These are phyloP conservation scores for Caenorhabditis sp. DNA, from an alignment of 2,888 invertebrate species.

Conservation along the genomic window DNA sequence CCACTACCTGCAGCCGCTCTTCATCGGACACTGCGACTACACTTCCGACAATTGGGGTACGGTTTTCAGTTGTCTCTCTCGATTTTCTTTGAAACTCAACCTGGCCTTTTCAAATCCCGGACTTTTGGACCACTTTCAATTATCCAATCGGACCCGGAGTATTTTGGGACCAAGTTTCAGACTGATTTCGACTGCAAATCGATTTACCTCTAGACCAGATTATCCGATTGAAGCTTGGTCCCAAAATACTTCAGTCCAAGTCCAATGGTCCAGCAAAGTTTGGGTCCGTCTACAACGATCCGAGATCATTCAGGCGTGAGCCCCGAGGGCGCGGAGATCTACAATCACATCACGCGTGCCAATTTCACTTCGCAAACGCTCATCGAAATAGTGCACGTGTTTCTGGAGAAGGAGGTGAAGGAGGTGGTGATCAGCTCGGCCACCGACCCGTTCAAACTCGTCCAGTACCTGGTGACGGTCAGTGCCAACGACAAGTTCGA, in stretches of 20 bases:
- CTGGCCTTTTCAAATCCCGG: background rate
- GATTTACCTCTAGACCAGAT: no score
- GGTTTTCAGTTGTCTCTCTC: background rate
- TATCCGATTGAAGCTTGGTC: no score
- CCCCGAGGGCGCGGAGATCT: constrained; percentile 38
- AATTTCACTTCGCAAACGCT: constrained; percentile 28
- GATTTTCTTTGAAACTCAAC: background rate
- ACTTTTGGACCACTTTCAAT: no score
- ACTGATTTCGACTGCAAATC: no score
- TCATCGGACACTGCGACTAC: constrained; percentile 40
- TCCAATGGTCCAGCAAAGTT: no score
- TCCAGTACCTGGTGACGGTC: constrained; percentile 37
- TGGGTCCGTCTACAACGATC: background rate
- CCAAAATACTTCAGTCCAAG: no score
- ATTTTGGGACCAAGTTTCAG: no score
- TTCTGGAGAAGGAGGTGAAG: constrained; percentile 42
- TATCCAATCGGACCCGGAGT: no score
- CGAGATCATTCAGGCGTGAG: no score
- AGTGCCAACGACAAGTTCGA: no score
- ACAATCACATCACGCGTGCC: constrained; percentile 41
- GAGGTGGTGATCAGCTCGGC: constrained; percentile 25
- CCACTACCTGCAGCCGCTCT: constrained; percentile 36
- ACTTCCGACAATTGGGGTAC: constrained; percentile 22
- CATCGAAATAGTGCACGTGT: constrained; percentile 40
- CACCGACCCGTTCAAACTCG: constrained; percentile 41